A percentile compares a stretch with the other conserved stretches of the same genome.
phyloP scores from a whole-genome alignment of 1,140 invertebrate genomes.

The Antheraea mylitta region DNA sequence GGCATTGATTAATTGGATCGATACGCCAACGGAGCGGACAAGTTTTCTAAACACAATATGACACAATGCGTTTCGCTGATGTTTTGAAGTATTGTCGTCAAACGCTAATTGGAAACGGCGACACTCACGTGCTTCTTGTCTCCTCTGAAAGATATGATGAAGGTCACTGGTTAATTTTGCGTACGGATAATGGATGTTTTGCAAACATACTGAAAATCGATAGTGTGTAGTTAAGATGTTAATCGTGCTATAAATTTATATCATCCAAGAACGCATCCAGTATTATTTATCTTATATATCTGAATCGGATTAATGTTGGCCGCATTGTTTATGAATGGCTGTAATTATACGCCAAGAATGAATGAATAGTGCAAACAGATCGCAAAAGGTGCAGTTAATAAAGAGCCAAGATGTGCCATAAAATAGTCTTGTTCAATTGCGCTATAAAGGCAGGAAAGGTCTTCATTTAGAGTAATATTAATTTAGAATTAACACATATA shows the following conservation, averaged over 20 bases:
- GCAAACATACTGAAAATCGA: not conserved
- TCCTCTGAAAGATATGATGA: not conserved
- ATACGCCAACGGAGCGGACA: not conserved
- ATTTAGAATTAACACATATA: not conserved
- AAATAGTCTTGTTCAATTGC: no score
- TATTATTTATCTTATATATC: not conserved
- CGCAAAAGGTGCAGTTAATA: not conserved
- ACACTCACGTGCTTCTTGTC: not conserved
- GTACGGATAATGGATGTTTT: not conserved
- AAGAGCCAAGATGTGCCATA: not conserved
- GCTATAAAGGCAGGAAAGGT: not conserved
- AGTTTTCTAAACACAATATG: constrained; percentile 1
- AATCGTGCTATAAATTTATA: not conserved
- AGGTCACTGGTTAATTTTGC: not conserved
- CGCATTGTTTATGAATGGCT: not conserved
- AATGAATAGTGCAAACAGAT: constrained; percentile 1
- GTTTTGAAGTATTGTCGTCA: not conserved
- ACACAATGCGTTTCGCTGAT: not conserved
- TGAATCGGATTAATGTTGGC: not conserved
- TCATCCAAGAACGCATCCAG: not conserved
- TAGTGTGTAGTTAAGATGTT: not conserved
- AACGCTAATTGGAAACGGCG: not conserved
- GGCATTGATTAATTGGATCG: constrained; percentile 14
- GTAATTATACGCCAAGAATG: not conserved
- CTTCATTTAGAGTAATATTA: not conserved